Conservation (phyloP, 1,140 invertebrate species). For the Littorina saxatilis region DNA sequence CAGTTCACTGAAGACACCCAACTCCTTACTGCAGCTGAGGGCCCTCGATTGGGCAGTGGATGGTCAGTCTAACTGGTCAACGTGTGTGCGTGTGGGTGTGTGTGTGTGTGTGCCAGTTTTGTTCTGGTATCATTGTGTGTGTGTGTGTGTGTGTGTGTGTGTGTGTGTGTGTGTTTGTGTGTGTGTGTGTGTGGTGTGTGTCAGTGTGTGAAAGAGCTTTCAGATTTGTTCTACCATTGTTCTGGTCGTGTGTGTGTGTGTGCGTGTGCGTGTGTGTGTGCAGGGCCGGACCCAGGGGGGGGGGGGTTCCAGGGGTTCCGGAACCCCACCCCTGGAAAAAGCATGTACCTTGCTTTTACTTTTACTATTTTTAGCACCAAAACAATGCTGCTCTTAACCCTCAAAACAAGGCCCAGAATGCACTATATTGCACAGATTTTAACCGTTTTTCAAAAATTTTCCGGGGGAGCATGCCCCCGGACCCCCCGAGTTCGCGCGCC, state of each 20-base stretch:
- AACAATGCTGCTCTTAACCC: too few relatives aligned
- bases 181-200: not conserved
- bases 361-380: too few relatives aligned
- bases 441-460: too few relatives aligned
- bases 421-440: not conserved
- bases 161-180: not conserved
- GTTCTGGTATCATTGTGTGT: not conserved
- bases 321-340: too few relatives aligned
- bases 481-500: too few relatives aligned
- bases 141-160: not conserved
- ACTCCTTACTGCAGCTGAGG: not conserved
- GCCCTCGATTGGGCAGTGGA: slow-evolving; percentile 1
- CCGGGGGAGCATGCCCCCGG: too few relatives aligned
- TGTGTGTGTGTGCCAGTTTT: not conserved
- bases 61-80: too few relatives aligned
- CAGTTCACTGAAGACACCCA: not conserved
- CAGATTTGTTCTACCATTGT: too few relatives aligned
- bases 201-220: not conserved
- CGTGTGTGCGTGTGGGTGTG: slow-evolving; percentile 20
- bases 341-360: too few relatives aligned
- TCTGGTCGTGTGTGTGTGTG: not conserved
- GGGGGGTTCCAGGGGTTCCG: too few relatives aligned
- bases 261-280: too few relatives aligned
- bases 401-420: not conserved
- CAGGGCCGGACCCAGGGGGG: too few relatives aligned